phyloP scores from a whole-genome alignment of 1,140 invertebrate genomes.

The Eurosta solidaginis region DNA sequence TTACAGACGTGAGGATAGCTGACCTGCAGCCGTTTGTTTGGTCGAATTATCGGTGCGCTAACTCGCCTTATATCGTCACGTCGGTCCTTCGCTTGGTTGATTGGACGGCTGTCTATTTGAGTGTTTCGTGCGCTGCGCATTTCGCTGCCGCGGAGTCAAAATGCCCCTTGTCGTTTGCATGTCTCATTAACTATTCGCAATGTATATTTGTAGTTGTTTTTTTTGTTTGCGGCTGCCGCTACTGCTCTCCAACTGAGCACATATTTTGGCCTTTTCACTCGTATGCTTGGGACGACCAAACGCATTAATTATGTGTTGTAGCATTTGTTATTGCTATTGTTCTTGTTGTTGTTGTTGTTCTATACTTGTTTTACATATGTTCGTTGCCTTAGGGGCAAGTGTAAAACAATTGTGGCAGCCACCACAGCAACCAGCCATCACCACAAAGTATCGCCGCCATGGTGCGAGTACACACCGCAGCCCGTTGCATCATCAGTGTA shows the following conservation, averaged over 20 bases:
- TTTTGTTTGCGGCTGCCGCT: not conserved
- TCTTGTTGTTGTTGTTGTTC: not conserved
- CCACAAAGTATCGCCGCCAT: not conserved
- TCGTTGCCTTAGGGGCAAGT: not conserved
- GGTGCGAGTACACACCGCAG: not conserved
- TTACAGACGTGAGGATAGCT: not conserved
- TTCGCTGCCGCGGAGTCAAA: no score
- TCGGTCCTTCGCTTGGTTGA: no score
- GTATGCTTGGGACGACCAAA: slow-evolving; percentile 7
- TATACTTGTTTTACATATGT: not conserved
- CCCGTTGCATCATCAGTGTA: not conserved
- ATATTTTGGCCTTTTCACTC: slow-evolving; percentile 20
- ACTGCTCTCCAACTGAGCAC: not conserved
- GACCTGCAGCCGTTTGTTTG: not conserved
- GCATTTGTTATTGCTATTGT: not conserved
- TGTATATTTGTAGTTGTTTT: not conserved
- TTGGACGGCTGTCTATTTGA: no score
- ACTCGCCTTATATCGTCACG: no score
- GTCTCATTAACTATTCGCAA: slow-evolving; percentile 20
- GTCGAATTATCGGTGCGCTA: no score
- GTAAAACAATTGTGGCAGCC: slow-evolving; percentile 5
- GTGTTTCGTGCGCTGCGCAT: not conserved
- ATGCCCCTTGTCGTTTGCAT: slow-evolving; percentile 26
- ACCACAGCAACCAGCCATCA: slow-evolving; percentile 7
- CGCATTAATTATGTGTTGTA: slow-evolving; percentile 22